Evolutionary conservation across 2,797 vertebrate genomes (phyloP).

Genomic region (Eleutherodactylus coqui): DNA sequence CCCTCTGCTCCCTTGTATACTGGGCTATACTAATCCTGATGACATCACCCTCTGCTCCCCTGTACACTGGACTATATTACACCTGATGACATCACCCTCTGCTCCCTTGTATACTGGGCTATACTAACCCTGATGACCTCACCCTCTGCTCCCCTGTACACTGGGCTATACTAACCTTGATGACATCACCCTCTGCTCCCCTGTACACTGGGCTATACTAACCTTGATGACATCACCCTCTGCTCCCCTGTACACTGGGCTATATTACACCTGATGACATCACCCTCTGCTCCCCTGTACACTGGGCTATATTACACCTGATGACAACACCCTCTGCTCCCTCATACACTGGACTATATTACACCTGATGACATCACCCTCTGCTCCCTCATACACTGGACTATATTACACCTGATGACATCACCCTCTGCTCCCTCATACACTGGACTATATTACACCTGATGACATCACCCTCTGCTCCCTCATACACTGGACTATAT

Average conservation of each 20-base stretch:
- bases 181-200: too few species aligned
- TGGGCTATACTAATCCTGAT: not conserved
- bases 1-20: not conserved
- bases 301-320: not conserved
- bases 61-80: too few species aligned
- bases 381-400: not conserved
- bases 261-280: not conserved
- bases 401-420: not conserved
- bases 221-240: too few species aligned
- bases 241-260: not conserved
- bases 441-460: not conserved
- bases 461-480: slow-evolving; percentile 15
- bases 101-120: not conserved
- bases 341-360: too few species aligned
- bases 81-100: too few species aligned
- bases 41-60: too few species aligned
- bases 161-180: not conserved
- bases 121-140: not conserved
- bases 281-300: not conserved
- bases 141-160: not conserved
- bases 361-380: too few species aligned
- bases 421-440: not conserved
- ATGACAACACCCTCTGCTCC: too few species aligned
- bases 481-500: too few species aligned
- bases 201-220: too few species aligned